Evolutionary conservation across 2,113 vertebrate genomes (phyloP), one percentile per base, ranked within the genome.

Genomic region (Corydoras maculifer): DNA sequence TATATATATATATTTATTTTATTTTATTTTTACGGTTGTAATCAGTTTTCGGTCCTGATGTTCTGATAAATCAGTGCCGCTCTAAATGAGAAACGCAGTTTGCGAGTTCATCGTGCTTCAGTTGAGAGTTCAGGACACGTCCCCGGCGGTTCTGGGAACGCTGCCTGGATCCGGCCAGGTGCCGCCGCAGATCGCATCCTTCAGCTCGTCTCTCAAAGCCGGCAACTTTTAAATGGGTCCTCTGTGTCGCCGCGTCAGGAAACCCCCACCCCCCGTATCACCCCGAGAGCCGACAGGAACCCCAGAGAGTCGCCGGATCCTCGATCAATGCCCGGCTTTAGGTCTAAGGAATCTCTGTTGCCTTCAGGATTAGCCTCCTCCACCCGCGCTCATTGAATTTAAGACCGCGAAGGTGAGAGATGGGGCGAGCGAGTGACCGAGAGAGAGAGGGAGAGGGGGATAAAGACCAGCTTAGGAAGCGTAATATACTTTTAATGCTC

Each of bases 91-190:
- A 43, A 43, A 43, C 7, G 2, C 35, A 1, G 35, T 43, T 43
- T 43, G 35, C 35, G 35, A 0, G 35, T 43, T 43, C 7, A 12
- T 3, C 0, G 62, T 14, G 10, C 18, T 48, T n/a, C 66, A 9
- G 35, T 72, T 72, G 55, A 78, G 50, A 25, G 69, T 78, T 68
- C 77, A 9, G 58, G 73, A 72, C 73, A 75, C 73, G 73, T 72
- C 51, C 7, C 54, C 8, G 32, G 55, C 6, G 9, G 5, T 49
- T 64, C 58, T 78, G 69, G 77, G 72, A 75, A 72, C 25, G 65
- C 69, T 75, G 77, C 73, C 77, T 65, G 65, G 67, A 69, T 74
- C 67, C 71, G 71, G 70, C 71, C 74, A 73, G 70, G 78, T 79
- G 78, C 69, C 62, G 2, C 32, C 11, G 63, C 57, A 5, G 14